phyloP scores from a whole-genome alignment of 2,888 invertebrate species.

The Leptura quadrifasciata region DNA sequence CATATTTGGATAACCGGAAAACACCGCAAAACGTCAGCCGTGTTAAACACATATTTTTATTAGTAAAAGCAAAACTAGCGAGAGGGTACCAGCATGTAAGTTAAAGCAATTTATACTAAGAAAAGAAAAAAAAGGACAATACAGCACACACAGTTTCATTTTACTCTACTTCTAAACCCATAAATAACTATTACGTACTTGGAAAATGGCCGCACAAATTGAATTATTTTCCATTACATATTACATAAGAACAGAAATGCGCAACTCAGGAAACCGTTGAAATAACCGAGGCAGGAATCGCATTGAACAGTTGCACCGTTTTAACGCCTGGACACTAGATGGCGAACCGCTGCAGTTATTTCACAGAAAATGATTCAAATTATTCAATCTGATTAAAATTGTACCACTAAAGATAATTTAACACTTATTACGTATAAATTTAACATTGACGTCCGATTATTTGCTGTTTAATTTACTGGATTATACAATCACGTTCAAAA shows the following conservation, averaged over 20 bases:
- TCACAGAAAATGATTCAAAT: not conserved
- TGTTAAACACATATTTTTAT: not conserved
- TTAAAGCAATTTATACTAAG: not conserved
- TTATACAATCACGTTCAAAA: too few species aligned
- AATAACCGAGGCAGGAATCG: constrained; percentile 14
- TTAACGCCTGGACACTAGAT: constrained; percentile 10
- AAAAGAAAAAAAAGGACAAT: not conserved
- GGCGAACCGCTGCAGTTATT: constrained; percentile 9
- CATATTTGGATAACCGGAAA: not conserved
- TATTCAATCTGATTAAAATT: not conserved
- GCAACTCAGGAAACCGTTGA: constrained; percentile 22
- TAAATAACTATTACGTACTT: constrained; percentile 10
- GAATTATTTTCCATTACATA: constrained; percentile 29
- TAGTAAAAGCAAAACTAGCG: constrained; percentile 4
- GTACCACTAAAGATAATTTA: not conserved
- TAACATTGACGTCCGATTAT: too few species aligned
- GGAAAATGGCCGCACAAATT: not conserved
- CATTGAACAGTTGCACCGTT: not conserved
- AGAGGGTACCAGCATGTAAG: not conserved
- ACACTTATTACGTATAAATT: not conserved
- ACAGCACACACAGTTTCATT: not conserved
- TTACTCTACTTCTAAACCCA: not conserved
- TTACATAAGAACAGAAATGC: constrained; percentile 24
- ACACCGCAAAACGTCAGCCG: not conserved
- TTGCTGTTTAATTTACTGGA: too few species aligned